A percentile compares a stretch with the other conserved stretches of the same genome.
Conservation (phyloP, 2,797 vertebrate species). For the Danionella dracula region DNA sequence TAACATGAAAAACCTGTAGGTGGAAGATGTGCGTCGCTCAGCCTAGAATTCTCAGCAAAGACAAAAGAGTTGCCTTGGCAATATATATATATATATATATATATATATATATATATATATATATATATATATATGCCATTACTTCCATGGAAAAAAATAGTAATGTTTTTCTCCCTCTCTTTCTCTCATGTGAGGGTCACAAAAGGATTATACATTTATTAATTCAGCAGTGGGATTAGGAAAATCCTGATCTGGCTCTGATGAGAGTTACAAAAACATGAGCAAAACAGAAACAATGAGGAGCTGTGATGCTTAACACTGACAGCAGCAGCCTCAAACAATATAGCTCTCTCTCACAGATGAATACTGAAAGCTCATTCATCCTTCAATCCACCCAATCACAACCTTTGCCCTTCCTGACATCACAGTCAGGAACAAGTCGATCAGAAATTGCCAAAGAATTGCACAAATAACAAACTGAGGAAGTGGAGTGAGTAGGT, state of each 20-base stretch:
- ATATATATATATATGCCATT: too few species aligned
- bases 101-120: too few species aligned
- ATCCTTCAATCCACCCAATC: conserved; percentile 51
- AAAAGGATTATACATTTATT: conserved; percentile 63
- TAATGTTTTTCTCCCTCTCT: background rate
- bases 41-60: too few species aligned
- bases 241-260: conserved; percentile 59
- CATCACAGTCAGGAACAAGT: conserved; percentile 50
- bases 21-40: too few species aligned
- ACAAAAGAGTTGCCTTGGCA: too few species aligned
- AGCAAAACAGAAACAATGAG: conserved; percentile 64
- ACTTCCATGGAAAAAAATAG: too few species aligned
- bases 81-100: too few species aligned
- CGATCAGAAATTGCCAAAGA: conserved; percentile 26
- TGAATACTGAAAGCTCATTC: conserved; percentile 42
- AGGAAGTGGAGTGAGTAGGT: background rate
- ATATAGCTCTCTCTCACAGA: conserved; percentile 60
- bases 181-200: conserved; percentile 49
- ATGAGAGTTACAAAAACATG: conserved; percentile 46
- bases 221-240: conserved; percentile 71
- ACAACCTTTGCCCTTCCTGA: conserved; percentile 52
- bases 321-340: conserved; percentile 59
- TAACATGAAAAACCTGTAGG: too few species aligned
- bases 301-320: conserved; percentile 63
- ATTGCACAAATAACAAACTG: background rate